Percentiles rank a stretch among this genome's conserved stretches.
Evolutionary conservation across 2,888 invertebrate genomes (phyloP).

Genomic region (Gymnosoma rotundatum): DNA sequence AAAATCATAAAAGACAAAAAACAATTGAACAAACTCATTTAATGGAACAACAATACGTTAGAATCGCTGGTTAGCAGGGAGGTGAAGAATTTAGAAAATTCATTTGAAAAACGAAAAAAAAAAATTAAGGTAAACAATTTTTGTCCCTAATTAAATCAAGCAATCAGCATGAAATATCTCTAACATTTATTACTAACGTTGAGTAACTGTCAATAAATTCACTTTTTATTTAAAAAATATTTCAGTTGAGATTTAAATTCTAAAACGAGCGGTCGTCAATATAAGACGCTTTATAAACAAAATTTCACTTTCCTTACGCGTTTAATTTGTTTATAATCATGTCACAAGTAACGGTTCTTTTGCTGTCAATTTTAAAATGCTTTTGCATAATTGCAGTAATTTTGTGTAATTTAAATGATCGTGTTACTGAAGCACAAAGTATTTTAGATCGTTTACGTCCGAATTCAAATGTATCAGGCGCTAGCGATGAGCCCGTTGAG

Average conservation of each 20-base stretch:
- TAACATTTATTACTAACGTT: slow-evolving; percentile 25
- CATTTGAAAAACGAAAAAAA: background rate
- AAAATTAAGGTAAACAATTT: slow-evolving; percentile 25
- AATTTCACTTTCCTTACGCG: slow-evolving; percentile 23
- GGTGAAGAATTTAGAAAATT: slow-evolving; percentile 15
- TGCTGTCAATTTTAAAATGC: slow-evolving; percentile 54
- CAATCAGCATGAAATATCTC: slow-evolving; percentile 80
- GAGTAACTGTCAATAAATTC: slow-evolving; percentile 53
- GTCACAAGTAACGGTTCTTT: slow-evolving; percentile 66
- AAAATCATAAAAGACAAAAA: background rate
- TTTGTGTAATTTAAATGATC: slow-evolving; percentile 57
- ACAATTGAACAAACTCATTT: slow-evolving; percentile 14
- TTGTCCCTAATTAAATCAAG: slow-evolving; percentile 77
- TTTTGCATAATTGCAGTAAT: slow-evolving; percentile 51
- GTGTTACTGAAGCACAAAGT: slow-evolving; percentile 72
- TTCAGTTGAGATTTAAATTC: slow-evolving; percentile 68
- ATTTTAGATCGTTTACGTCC: slow-evolving; percentile 77
- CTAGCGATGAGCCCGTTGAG: slow-evolving; percentile 76
- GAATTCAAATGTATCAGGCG: slow-evolving; percentile 69
- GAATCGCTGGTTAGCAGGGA: background rate
- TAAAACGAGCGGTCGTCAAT: slow-evolving; percentile 51
- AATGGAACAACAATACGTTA: background rate
- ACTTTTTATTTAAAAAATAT: slow-evolving; percentile 1
- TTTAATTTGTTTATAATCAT: slow-evolving; percentile 70
- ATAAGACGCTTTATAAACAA: slow-evolving; percentile 5